A percentile compares a stretch with the other conserved stretches of the same genome.
Evolutionary conservation across 2,888 invertebrate genomes (phyloP).

Genomic region (Sminthurinus aureus): DNA sequence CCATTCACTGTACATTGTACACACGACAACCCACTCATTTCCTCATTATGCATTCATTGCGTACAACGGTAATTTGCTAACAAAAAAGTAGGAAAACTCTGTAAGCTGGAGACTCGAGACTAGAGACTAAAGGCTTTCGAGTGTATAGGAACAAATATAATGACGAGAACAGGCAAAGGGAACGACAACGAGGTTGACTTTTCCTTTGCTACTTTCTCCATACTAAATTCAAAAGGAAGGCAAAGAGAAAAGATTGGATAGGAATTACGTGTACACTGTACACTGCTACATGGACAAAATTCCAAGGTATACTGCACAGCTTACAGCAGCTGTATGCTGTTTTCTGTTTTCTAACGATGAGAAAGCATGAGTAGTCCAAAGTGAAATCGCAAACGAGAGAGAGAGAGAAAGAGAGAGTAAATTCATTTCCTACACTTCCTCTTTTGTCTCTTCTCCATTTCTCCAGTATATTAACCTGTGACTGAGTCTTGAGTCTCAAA

Average conservation of each 20-base stretch:
- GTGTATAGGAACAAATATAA: no score
- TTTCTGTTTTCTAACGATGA: no score
- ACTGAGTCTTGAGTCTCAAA: not conserved
- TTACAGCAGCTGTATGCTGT: no score
- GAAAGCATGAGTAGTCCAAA: no score
- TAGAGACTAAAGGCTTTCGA: no score
- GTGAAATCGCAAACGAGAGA: not conserved
- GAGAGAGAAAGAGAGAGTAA: not conserved
- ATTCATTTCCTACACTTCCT: not conserved
- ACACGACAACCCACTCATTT: not conserved
- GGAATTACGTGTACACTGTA: not conserved
- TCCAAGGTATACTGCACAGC: no score
- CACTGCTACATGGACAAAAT: no score
- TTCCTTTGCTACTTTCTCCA: not conserved
- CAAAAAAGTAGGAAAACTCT: not conserved
- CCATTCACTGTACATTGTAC: not conserved
- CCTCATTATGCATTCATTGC: slow-evolving; percentile 14
- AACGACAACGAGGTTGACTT: not conserved
- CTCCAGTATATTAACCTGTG: not conserved
- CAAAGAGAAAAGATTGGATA: not conserved
- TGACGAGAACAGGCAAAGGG: no score
- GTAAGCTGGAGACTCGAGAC: no score
- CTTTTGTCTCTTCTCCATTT: not conserved
- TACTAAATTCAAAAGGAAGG: not conserved
- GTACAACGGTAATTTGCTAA: slow-evolving; percentile 6